Evolutionary conservation across 2,113 vertebrate species (phyloP).

Genomic region (Thunnus maccoyii): DNA sequence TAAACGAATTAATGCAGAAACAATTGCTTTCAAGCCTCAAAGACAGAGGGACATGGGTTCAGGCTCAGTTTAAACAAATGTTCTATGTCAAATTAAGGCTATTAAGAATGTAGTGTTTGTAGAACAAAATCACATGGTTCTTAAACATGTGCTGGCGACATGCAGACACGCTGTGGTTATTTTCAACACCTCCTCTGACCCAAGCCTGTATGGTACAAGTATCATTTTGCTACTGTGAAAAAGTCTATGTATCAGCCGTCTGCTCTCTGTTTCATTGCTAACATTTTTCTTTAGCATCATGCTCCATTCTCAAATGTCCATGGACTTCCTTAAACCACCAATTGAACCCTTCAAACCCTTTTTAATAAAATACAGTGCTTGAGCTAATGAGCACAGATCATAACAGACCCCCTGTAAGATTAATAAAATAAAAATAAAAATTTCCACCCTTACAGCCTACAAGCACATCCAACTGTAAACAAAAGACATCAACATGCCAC

Average conservation of each 20-base stretch:
- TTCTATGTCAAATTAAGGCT: constrained; percentile 50
- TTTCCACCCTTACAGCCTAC: not conserved
- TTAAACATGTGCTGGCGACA: constrained; percentile 4
- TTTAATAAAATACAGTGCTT: not conserved
- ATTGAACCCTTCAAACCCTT: accelerated
- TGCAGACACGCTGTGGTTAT: constrained; percentile 27
- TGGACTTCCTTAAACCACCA: not conserved
- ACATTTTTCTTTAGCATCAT: not conserved
- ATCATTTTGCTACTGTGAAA: constrained; percentile 54
- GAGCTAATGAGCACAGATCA: not conserved
- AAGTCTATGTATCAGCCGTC: not conserved
- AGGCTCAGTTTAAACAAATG: constrained; percentile 55
- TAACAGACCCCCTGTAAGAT: too few species aligned
- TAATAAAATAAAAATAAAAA: not conserved
- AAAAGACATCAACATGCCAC: not conserved
- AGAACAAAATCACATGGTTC: constrained; percentile 27
- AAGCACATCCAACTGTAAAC: not conserved
- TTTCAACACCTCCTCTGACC: constrained; percentile 51
- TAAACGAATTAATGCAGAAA: constrained; percentile 71
- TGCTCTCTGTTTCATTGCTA: not conserved
- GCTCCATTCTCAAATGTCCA: not conserved
- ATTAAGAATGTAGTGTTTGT: constrained; percentile 11
- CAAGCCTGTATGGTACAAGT: not conserved
- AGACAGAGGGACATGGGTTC: constrained; percentile 49
- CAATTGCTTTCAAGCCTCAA: constrained; percentile 61